Evolutionary conservation across 2,113 vertebrate genomes (phyloP).

Genomic region (Urocitellus parryii): DNA sequence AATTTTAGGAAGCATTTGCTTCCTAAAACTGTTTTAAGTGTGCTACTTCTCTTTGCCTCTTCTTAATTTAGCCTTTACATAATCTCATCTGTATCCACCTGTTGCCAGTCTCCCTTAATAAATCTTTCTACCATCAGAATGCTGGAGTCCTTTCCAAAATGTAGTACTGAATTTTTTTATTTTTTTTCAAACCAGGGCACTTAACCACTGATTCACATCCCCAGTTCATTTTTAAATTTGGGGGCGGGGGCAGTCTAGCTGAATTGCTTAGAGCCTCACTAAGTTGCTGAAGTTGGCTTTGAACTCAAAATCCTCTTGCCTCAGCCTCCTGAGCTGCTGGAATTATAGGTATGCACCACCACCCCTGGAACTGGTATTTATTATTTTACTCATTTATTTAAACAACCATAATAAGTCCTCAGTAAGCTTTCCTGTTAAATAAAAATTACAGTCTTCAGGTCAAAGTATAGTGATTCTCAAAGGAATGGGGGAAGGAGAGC

Average conservation of each 20-base stretch:
- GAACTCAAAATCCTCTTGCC: too few relatives aligned
- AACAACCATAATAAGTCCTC: background rate
- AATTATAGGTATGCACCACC: too few relatives aligned
- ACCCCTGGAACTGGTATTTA: background rate
- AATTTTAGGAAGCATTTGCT: background rate
- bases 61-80: background rate
- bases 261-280: too few relatives aligned
- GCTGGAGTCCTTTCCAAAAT: background rate
- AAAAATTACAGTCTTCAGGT: background rate
- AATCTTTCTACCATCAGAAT: background rate
- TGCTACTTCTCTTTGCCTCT: background rate
- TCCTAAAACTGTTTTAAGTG: background rate
- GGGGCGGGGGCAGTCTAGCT: too few relatives aligned
- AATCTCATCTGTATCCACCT: background rate
- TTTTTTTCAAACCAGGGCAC: too few relatives aligned
- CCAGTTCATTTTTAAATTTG: too few relatives aligned
- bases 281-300: too few relatives aligned
- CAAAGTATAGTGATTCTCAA: background rate
- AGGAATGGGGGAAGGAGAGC: background rate
- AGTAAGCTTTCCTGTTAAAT: background rate
- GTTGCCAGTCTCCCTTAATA: background rate
- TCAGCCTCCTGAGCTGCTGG: too few relatives aligned
- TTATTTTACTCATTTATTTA: constrained; percentile 23
- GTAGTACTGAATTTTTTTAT: background rate
- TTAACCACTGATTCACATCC: too few relatives aligned